Evolutionary conservation across 2,113 vertebrate species (phyloP).

Genomic region (Herpailurus yagouaroundi): DNA sequence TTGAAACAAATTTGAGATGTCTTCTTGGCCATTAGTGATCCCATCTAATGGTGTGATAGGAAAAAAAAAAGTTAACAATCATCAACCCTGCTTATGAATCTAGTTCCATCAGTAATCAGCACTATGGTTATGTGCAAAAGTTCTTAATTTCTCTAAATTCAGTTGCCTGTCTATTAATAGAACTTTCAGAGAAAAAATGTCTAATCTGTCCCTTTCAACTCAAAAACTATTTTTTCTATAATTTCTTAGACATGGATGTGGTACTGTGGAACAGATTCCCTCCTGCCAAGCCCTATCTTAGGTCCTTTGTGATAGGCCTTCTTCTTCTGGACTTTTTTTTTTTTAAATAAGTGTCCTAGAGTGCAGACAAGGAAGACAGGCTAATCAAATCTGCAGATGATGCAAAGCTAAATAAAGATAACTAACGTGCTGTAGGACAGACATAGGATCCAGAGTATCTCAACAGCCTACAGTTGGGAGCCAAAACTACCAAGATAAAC

Average conservation of each 20-base stretch:
- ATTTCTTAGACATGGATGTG: neutral
- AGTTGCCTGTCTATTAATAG: neutral
- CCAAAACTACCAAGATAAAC: neutral
- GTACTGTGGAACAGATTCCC: neutral
- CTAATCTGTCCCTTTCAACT: neutral
- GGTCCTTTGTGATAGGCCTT: neutral
- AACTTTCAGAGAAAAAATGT: neutral
- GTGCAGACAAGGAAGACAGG: neutral
- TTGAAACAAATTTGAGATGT: neutral
- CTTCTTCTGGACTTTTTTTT: neutral
- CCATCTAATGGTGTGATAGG: neutral
- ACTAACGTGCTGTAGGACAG: neutral
- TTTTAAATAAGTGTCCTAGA: neutral
- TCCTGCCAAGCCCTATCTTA: neutral
- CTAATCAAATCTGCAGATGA: neutral
- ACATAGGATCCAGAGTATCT: neutral
- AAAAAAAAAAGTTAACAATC: neutral
- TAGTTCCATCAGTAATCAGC: neutral
- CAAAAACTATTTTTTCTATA: neutral
- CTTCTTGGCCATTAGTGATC: neutral
- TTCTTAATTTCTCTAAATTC: slow-evolving; percentile 17
- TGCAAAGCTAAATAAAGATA: neutral
- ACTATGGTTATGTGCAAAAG: neutral
- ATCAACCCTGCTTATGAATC: neutral
- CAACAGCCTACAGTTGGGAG: neutral